A percentile compares a stretch with the other conserved stretches of the same genome.
These are phyloP conservation scores for Thripadectes ignobilis DNA, from an alignment of 2,797 vertebrate genomes.

Conservation along the genomic window DNA sequence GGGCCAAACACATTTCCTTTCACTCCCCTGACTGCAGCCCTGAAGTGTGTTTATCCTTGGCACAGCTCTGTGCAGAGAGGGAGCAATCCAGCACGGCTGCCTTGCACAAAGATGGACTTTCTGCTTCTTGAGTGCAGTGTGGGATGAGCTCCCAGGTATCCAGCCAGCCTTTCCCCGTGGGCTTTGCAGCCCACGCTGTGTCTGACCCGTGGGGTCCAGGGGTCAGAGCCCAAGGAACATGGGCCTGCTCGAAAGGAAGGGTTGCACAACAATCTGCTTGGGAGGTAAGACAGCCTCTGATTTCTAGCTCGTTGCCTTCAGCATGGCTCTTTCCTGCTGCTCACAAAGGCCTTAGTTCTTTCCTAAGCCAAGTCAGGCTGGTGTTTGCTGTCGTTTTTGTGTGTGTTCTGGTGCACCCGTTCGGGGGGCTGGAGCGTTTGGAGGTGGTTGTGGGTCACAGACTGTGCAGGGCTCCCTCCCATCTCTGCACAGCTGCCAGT, in stretches of 20 bases:
- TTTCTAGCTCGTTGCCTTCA: background rate
- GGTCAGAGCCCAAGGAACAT: background rate
- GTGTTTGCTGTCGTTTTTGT: background rate
- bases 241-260: background rate
- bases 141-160: background rate
- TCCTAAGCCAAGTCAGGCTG: background rate
- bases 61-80: background rate
- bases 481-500: background rate
- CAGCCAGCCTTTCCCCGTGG: background rate
- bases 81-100: background rate
- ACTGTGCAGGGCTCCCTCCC: background rate
- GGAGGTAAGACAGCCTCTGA: background rate
- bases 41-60: background rate
- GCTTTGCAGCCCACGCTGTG: background rate
- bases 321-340: background rate
- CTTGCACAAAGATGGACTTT: background rate
- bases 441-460: background rate
- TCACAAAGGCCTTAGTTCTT: background rate
- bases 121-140: background rate
- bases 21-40: background rate
- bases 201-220: background rate
- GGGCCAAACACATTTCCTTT: background rate
- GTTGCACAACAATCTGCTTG: background rate
- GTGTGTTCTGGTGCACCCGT: accelerated
- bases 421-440: background rate